Conservation (phyloP, 2,888 invertebrate species). For the Pyrgus malvae region DNA sequence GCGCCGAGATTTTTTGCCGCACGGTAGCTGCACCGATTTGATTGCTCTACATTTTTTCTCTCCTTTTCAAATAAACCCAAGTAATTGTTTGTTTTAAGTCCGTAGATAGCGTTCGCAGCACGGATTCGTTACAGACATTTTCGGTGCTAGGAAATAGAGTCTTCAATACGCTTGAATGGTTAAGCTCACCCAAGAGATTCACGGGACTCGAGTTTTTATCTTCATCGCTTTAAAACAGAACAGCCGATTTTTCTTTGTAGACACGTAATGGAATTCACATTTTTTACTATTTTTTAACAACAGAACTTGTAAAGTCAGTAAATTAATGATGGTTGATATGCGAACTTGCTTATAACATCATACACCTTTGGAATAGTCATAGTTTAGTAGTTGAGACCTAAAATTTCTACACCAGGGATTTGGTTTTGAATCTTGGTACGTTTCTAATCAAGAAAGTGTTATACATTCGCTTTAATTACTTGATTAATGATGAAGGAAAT, state of each 20-base stretch:
- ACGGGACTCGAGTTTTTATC: conserved; percentile 34
- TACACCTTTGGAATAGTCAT: too few species aligned
- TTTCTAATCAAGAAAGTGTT: too few species aligned
- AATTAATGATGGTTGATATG: too few species aligned
- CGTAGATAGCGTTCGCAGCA: conserved; percentile 71
- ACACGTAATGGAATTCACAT: neutral
- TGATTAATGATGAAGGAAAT: too few species aligned
- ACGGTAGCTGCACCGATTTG: conserved; percentile 75
- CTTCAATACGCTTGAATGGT: conserved; percentile 65
- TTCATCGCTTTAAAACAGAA: conserved; percentile 4
- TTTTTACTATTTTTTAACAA: neutral
- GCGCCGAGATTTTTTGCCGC: conserved; percentile 64
- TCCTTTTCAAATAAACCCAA: conserved; percentile 76
- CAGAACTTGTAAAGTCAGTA: neutral
- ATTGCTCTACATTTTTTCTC: conserved; percentile 75
- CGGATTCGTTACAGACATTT: conserved; percentile 74
- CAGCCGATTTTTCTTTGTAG: conserved; percentile 5
- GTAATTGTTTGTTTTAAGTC: conserved; percentile 81
- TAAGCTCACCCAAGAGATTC: conserved; percentile 27
- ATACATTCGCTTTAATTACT: too few species aligned
- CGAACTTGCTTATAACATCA: too few species aligned
- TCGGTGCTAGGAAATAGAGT: conserved; percentile 69
- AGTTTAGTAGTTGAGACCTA: too few species aligned
- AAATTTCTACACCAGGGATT: too few species aligned
- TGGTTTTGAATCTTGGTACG: too few species aligned